Conservation (phyloP, 2,113 vertebrate species). For the Embiotoca jacksoni region DNA sequence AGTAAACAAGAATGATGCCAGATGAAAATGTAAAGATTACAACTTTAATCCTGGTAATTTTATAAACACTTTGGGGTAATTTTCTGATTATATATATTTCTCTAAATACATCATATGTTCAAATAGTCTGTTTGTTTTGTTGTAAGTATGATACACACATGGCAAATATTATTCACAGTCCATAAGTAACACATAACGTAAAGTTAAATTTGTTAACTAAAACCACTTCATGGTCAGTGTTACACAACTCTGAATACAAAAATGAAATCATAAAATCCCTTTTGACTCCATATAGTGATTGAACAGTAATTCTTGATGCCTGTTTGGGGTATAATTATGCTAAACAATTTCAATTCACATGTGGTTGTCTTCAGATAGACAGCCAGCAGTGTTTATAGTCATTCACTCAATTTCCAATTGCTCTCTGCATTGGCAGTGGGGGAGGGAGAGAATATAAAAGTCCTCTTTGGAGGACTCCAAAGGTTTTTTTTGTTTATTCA, state of each 20-base stretch:
- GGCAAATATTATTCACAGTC: too few relatives aligned
- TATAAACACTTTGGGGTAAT: not conserved
- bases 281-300: slow-evolving; percentile 27
- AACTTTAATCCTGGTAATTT: not conserved
- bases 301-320: not conserved
- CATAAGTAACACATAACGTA: not conserved
- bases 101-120: too few relatives aligned
- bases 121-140: too few relatives aligned
- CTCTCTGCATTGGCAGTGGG: slow-evolving; percentile 35
- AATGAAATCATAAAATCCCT: slow-evolving; percentile 12
- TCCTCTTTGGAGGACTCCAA: slow-evolving; percentile 55
- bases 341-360: slow-evolving; percentile 47
- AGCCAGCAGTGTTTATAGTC: slow-evolving; percentile 50
- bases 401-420: slow-evolving; percentile 47
- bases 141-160: too few relatives aligned
- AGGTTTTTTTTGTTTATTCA: slow-evolving; percentile 60
- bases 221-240: too few relatives aligned
- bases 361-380: slow-evolving; percentile 59
- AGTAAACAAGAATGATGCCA: not conserved
- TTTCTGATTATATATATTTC: too few relatives aligned
- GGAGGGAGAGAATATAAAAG: slow-evolving; percentile 49
- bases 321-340: slow-evolving; percentile 28
- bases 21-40: not conserved
- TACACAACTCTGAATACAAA: not conserved
- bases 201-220: not conserved